These are phyloP conservation scores for Cladorhizidae sp. DNA, from an alignment of 37 sponge, comb jelly and placozoan genomes.

Conservation along the genomic window DNA sequence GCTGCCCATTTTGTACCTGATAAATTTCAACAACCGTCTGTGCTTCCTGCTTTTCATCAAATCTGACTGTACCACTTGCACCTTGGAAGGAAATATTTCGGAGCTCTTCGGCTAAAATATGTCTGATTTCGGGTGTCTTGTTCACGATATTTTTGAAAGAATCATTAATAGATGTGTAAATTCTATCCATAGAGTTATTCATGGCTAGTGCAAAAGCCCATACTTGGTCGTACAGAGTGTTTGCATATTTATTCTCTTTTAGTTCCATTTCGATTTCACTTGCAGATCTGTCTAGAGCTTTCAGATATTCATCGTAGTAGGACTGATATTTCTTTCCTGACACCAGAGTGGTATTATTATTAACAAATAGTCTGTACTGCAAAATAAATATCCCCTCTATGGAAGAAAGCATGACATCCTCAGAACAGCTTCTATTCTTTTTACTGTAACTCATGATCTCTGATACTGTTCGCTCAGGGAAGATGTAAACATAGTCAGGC, in stretches of 20 bases:
- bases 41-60: background rate
- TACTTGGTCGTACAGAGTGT: constrained; percentile 39
- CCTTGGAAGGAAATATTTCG: constrained; percentile 16
- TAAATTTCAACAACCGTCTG: constrained; percentile 1
- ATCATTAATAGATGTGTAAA: background rate
- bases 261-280: background rate
- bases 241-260: constrained; percentile 16
- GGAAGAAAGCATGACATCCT: constrained; percentile 12
- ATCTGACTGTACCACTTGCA: constrained; percentile 5
- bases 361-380: background rate
- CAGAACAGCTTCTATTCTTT: constrained; percentile 14
- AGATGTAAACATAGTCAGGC: constrained; percentile 45
- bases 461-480: constrained; percentile 2
- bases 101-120: constrained; percentile 11
- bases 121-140: background rate
- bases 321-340: constrained; percentile 22
- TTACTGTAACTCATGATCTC: background rate
- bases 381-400: constrained; percentile 21
- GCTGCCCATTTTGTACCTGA: constrained; percentile 14
- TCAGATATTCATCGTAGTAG: constrained; percentile 25
- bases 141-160: background rate
- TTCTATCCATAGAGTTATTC: constrained; percentile 19
- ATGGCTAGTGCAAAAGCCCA: constrained; percentile 52
- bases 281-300: background rate
- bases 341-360: background rate